Base-by-base conservation (phyloP, 2,888 invertebrate genomes). In the Rhingia rostrata region DNA sequence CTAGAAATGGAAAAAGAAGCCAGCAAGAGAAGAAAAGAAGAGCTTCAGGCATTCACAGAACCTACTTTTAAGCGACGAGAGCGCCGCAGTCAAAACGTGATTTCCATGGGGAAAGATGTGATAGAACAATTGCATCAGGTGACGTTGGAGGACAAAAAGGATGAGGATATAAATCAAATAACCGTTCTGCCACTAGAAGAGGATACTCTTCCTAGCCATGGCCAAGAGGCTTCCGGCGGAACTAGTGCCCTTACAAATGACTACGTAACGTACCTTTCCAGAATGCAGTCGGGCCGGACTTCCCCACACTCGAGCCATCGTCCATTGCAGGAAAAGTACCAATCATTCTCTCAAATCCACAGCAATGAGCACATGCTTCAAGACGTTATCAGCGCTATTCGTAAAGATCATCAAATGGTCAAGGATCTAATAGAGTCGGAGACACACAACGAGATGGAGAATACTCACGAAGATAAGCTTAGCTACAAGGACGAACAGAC, bases 1-100 rank as follows among this genome's bases (percentile, higher is more conserved):
- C 88, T 91, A 64, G 89, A 91, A 87, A 87, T 90, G 74, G 90
- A 91, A 12, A 89, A 88, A 37, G 87, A 88, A 4, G 87, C 88
- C 5, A 81, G 87, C 32, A 77, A 80, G 33, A 58, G 80, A 41
- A 74, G 82, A 49, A 87, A 87, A 41, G 86, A 87, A 6, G 73
- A 70, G 4, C 70, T 83, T 6, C 64, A 78, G 6, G 64, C 72
- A 0, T 85, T 78, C 30, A 61, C 69, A 4, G 86, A 86, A n/a
- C 85, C 53, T 86, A 89, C 70, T 2, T 30, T 73, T 4, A 77
- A 72, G 33, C 53, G 78, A 1, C 67, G 61, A 22, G 84, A 84
- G 6, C 79, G 84, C 6, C 74, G 74, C 14, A 49, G 60, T 72
- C 81, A 43, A n/a, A 78, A 72, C 54, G 53, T 58, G 1, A 37